Conservation (phyloP, 2,888 invertebrate genomes). For the Dysmachus trigonus region DNA sequence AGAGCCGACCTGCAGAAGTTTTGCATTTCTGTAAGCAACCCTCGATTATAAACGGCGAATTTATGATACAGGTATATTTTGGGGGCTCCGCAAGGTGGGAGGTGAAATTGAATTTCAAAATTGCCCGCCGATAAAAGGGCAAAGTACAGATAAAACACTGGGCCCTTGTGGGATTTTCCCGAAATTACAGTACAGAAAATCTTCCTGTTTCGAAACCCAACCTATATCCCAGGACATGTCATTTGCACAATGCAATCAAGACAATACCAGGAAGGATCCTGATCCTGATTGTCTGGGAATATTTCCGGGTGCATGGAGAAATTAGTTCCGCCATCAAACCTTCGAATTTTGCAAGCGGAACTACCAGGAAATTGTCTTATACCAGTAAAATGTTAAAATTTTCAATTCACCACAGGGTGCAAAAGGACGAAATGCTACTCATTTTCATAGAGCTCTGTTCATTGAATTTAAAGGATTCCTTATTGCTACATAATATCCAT, state of each 20-base stretch:
- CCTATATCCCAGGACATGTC: not conserved
- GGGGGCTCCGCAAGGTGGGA: not conserved
- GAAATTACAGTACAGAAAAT: not conserved
- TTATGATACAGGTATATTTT: not conserved
- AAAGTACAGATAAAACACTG: not conserved
- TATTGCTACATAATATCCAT: no score
- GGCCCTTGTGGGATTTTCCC: not conserved
- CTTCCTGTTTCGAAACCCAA: not conserved
- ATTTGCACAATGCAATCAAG: not conserved
- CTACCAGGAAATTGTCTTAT: not conserved
- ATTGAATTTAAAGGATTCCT: not conserved
- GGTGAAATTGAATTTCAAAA: not conserved
- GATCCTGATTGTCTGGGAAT: not conserved
- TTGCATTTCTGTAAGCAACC: not conserved
- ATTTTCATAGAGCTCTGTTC: not conserved
- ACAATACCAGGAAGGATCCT: not conserved
- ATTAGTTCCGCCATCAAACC: not conserved
- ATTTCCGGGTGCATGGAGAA: not conserved
- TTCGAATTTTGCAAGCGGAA: not conserved
- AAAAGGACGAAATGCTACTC: not conserved
- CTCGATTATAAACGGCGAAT: not conserved
- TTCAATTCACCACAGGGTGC: not conserved
- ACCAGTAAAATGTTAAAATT: not conserved
- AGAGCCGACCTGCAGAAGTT: not conserved
- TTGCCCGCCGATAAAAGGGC: not conserved